phyloP scores from a whole-genome alignment of 2,888 invertebrate species.

The Amphipyra tragopoginis region DNA sequence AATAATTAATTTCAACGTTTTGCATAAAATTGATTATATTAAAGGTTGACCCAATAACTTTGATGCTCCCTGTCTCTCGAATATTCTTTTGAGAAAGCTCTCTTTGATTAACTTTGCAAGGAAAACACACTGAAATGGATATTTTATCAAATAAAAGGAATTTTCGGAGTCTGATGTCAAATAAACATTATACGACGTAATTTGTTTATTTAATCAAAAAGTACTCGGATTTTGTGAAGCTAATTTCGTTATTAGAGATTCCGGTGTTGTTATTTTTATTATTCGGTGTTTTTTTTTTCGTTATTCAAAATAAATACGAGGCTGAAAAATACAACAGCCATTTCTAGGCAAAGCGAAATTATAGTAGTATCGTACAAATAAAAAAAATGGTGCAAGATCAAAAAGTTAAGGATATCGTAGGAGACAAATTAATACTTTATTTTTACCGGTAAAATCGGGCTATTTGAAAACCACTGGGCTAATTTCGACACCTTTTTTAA shows the following conservation, averaged over 20 bases:
- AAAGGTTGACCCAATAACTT: slow-evolving; percentile 66
- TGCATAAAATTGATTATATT: slow-evolving; percentile 80
- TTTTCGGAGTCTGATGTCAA: slow-evolving; percentile 27
- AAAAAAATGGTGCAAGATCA: too few relatives aligned
- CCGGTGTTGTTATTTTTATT: slow-evolving; percentile 6
- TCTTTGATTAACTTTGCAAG: slow-evolving; percentile 65
- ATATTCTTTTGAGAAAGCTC: slow-evolving; percentile 71
- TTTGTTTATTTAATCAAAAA: slow-evolving; percentile 34
- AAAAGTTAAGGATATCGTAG: too few relatives aligned
- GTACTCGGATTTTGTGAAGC: slow-evolving; percentile 13
- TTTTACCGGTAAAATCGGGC: too few relatives aligned
- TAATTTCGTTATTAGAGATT: slow-evolving; percentile 20
- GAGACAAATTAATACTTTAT: too few relatives aligned
- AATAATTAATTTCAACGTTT: slow-evolving; percentile 66
- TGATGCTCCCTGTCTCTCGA: slow-evolving; percentile 55
- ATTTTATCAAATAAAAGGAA: slow-evolving; percentile 40
- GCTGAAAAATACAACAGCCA: background rate
- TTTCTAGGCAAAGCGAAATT: too few relatives aligned
- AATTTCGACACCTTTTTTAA: too few relatives aligned
- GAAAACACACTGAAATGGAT: slow-evolving; percentile 42
- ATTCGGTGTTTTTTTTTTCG: background rate
- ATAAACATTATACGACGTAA: slow-evolving; percentile 35
- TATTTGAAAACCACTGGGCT: too few relatives aligned
- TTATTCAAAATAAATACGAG: background rate
- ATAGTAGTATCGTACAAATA: too few relatives aligned